These are phyloP conservation scores for Tenrec ecaudatus DNA, from an alignment of 2,113 vertebrate species.

Conservation along the genomic window DNA sequence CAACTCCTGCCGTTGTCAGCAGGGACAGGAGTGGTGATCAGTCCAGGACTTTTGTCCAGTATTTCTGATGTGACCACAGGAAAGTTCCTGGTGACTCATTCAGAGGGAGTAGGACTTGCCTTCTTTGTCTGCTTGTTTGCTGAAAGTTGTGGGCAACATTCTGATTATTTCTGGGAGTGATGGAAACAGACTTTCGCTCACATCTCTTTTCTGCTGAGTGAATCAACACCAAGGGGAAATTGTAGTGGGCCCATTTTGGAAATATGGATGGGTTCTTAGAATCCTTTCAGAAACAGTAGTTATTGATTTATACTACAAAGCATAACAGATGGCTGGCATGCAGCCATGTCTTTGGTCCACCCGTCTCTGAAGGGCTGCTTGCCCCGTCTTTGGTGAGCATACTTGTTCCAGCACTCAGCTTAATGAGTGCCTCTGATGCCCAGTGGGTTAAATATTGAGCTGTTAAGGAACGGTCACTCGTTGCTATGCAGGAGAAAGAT, in stretches of 20 bases:
- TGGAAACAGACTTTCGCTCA: background rate
- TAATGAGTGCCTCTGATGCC: constrained; percentile 21
- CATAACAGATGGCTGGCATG: background rate
- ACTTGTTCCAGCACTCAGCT: constrained; percentile 5
- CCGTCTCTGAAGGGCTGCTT: background rate
- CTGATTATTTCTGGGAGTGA: background rate
- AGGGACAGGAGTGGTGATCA: too few species aligned
- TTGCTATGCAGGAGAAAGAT: too few species aligned
- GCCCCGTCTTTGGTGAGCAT: background rate
- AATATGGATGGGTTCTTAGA: background rate
- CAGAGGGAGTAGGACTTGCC: background rate
- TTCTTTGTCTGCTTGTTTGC: background rate
- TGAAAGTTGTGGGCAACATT: background rate
- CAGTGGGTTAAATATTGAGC: too few species aligned
- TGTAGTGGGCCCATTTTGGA: background rate
- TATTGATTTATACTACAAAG: background rate
- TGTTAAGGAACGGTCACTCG: background rate
- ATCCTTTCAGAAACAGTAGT: too few species aligned
- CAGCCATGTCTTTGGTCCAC: background rate
- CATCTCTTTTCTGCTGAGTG: background rate
- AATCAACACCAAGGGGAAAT: background rate
- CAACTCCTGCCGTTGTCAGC: too few species aligned
- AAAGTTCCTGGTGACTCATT: background rate
- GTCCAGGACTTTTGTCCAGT: too few species aligned
- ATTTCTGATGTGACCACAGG: too few species aligned